These are phyloP conservation scores for Sternarchorhynchus goeldii DNA, from an alignment of 2,797 vertebrate genomes.

Conservation along the genomic window DNA sequence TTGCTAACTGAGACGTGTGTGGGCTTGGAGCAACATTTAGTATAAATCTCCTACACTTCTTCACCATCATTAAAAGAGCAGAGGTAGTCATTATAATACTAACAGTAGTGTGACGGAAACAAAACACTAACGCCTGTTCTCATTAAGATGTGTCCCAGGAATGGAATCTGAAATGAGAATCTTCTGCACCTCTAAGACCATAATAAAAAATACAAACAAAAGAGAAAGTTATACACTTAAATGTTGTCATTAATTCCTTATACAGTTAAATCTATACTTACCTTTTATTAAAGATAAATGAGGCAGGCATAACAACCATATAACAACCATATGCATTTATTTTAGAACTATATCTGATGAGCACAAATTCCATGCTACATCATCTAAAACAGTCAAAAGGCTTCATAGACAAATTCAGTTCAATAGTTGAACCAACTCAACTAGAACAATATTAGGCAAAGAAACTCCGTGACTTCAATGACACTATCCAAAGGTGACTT, in stretches of 20 bases:
- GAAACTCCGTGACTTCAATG: neutral
- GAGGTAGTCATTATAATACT: constrained; percentile 28
- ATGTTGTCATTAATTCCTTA: neutral
- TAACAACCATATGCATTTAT: neutral
- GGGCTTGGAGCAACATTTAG: neutral
- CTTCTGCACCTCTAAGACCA: neutral
- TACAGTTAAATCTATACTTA: neutral
- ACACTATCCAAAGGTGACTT: neutral
- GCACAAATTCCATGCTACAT: too few relatives aligned
- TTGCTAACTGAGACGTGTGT: neutral
- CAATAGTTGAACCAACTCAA: too few relatives aligned
- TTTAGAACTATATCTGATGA: too few relatives aligned
- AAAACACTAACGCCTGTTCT: neutral
- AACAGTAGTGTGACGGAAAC: constrained; percentile 14
- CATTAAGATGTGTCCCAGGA: neutral
- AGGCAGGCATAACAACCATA: neutral
- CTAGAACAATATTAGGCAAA: neutral
- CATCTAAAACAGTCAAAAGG: neutral
- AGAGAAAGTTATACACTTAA: neutral
- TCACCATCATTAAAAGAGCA: neutral
- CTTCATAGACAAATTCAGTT: neutral
- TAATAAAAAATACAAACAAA: neutral
- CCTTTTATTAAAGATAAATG: neutral
- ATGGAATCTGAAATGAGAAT: neutral
- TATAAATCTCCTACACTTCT: neutral